phyloP scores from a whole-genome alignment of 2,113 vertebrate species.

The Dicrurus megarhynchus region DNA sequence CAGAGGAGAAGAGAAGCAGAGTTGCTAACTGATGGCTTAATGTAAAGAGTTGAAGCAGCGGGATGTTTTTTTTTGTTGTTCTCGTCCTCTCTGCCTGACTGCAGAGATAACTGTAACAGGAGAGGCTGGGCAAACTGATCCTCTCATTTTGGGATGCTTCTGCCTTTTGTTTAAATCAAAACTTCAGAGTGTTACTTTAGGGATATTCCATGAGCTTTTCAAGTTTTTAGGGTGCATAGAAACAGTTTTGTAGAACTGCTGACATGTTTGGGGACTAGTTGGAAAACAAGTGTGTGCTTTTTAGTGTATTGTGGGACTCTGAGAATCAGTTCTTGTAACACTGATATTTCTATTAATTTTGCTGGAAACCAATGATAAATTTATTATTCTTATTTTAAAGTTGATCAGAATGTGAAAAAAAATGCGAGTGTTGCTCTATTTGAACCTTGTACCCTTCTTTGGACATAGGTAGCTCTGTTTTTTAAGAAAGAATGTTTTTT shows the following conservation, averaged over 20 bases:
- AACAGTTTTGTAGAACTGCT: not conserved
- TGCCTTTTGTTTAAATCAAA: not conserved
- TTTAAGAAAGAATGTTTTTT: not conserved
- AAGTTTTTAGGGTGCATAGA: not conserved
- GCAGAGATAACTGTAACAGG: not conserved
- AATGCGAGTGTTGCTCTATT: not conserved
- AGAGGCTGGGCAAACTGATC: not conserved
- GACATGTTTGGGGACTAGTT: not conserved
- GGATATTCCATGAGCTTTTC: not conserved
- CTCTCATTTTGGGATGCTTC: not conserved
- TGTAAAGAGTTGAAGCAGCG: not conserved
- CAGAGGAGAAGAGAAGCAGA: not conserved
- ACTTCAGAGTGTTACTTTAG: not conserved
- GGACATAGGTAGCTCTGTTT: not conserved
- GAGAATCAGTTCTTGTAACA: not conserved
- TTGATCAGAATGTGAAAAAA: not conserved
- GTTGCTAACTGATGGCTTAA: not conserved
- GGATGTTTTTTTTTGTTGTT: not conserved
- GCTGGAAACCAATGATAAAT: not conserved
- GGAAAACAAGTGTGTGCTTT: not conserved
- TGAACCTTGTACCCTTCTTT: not conserved
- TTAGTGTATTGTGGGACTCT: not conserved
- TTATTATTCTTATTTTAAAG: not conserved
- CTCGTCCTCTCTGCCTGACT: not conserved
- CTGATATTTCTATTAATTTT: not conserved